phyloP scores from a whole-genome alignment of 2,113 vertebrate species.

The Xiphorhynchus elegans region DNA sequence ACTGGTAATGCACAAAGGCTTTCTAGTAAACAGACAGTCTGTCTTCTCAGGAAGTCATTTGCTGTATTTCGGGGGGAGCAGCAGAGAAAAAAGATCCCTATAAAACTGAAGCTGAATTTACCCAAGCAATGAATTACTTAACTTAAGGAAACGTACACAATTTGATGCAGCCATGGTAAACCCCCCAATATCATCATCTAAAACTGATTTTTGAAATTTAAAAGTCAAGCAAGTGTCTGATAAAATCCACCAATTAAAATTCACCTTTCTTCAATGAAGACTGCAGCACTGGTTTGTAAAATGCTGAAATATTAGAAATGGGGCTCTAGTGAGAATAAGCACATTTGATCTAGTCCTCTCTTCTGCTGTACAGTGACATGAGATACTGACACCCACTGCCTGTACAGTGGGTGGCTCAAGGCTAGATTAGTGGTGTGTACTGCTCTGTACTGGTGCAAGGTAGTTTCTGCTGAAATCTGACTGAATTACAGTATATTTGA shows the following conservation, averaged over 20 bases:
- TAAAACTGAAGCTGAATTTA: slow-evolving; percentile 68
- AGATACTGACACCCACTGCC: neutral
- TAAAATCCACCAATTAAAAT: slow-evolving; percentile 55
- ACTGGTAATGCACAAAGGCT: slow-evolving; percentile 72
- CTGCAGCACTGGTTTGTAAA: slow-evolving; percentile 56
- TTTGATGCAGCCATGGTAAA: slow-evolving; percentile 68
- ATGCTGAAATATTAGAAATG: neutral
- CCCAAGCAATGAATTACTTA: slow-evolving; percentile 54
- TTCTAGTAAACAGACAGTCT: slow-evolving; percentile 72
- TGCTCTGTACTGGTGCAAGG: neutral
- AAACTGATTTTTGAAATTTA: slow-evolving; percentile 51
- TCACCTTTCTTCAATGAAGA: slow-evolving; percentile 41
- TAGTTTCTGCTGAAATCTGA: neutral
- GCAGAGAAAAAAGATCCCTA: slow-evolving; percentile 65
- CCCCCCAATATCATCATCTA: slow-evolving; percentile 51
- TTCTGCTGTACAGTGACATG: neutral
- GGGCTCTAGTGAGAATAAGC: neutral
- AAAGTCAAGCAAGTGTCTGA: slow-evolving; percentile 41
- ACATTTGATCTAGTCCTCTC: neutral
- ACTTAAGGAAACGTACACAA: slow-evolving; percentile 58
- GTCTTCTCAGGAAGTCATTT: slow-evolving; percentile 72
- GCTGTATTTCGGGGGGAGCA: slow-evolving; percentile 63
- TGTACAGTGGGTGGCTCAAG: neutral
- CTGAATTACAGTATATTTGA: neutral
- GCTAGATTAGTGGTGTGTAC: neutral